Evolutionary conservation across 2,888 invertebrate genomes (phyloP), one percentile per base, ranked within the genome.

Genomic region (Argyresthia albistria): DNA sequence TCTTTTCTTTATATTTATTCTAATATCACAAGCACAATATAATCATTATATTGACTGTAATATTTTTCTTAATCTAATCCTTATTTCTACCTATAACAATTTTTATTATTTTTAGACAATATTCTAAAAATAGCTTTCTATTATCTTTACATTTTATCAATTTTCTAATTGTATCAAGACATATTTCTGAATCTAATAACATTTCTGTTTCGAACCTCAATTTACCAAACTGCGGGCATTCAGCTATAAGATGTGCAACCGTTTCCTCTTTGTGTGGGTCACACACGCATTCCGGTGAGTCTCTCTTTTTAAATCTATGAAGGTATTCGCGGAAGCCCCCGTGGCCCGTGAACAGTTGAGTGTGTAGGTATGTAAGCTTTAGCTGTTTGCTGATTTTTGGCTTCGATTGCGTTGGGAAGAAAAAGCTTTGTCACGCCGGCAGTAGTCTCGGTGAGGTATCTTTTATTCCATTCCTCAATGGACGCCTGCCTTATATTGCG

Each of bases 381-480:
- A 15, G 9, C 14, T 45, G 12, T 14, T 15, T 45, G 15, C 54
- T 8, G 1, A 49, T 8, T 10, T 35, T 47, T 37, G 1, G 54
- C 53, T 1, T 11, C 14, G 7, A 14, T 25, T 0, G 43, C 52
- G 15, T 51, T 48, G 0, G 55, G 53, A 15, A 52, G 46, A 11
- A 52, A 54, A 0, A 49, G 11, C 10, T 49, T 51, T 0, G 54
- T 54, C 1, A 16, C 16, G 0, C 12, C 1, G 2, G 46, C 56
- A 1, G 54, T 54, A 0, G 9, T n/a, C 9, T 9, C 9, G 8
- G 10, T 3, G 39, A 11, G 10, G 8, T 39, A 39, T n/a, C 50
- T 14, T 1, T 35, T 14, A n/a, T 54, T 15, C 56, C 56, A 56
- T 43, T 48, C 8, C 0, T 35, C 8, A 4, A 54, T 35, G 1